Evolutionary conservation across 2,797 vertebrate species (phyloP), one percentile per base, ranked within the genome.

Genomic region (Leptoclinus maculatus): DNA sequence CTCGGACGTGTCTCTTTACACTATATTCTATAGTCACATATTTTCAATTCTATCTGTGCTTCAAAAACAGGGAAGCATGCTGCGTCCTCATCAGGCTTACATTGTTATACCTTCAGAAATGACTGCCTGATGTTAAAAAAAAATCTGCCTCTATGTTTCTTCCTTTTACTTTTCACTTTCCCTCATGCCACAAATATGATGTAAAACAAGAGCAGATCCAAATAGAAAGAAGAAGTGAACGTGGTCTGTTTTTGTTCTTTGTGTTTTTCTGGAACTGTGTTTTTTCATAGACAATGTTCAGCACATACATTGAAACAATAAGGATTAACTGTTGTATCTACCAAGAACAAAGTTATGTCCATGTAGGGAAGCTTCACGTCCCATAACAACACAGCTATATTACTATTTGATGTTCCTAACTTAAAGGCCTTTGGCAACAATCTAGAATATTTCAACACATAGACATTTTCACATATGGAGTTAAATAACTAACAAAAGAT

Each of bases 231-330:
- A 53, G 5, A 3, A 32, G 7, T 43, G 19, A 77, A 49, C 59
- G 16, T 17, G 32, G 19, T 56, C 38, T 62, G 49, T 62, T 63
- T 41, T 78, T 78, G 54, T 4, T 80, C 8, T 64, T 71, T 7
- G 27, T 59, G n/a, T 0, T 51, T 49, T 73, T 68, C 43, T 45
- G 29, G 25, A 85, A 83, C 69, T 72, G n/a, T 65, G 59, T 53
- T 53, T 65, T 83, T 82, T 71, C 74, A 78, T 60, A n/a, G 38
- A 14, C 10, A 60, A 39, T 80, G 29, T 71, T 76, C 74, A 68
- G 64, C 47, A 54, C 67, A 80, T 45, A 69, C 59, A 80, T 36
- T 74, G 16, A 72, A 86, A 80, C 57, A 74, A 64, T 75, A 70
- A 76, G 60, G 59, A 68, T 80, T 47, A 16, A 63, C n/a, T 78